Base-by-base conservation (phyloP, 92 coral and sea anemone species). In the Galaxea fascicularis region DNA sequence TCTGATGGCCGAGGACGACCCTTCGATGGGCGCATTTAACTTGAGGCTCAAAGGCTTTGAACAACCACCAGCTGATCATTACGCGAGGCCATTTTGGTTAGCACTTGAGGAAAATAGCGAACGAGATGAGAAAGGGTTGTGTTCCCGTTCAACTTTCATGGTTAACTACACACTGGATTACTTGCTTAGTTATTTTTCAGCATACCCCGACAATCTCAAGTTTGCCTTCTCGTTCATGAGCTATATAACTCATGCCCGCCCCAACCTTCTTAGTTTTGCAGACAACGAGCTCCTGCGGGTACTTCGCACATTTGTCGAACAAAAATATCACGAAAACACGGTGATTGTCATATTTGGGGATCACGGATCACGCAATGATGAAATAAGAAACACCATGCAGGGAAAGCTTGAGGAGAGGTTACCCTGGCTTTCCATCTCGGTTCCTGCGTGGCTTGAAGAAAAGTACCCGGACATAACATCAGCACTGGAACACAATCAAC, bases 371-470 rank as follows among this genome's bases (percentile, higher is more conserved):
- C 87, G 98, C 39, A 94, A 94, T 65, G 92, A 89, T 65, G 95
- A 95, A 60, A 88, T 90, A 86, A 88, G 98, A 74, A 88, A 79
- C 54, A 94, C 98, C 15, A 87, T 95, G 90, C 98, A 95, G 69
- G 98, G 98, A 8, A 94, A 95, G 45, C 85, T 95, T 74, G 98
- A 95, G 85, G 98, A 95, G 88, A 82, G 98, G 86, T 86, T 95
- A 88, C 98, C 98, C 18, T 95, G 98, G 95, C 86, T 95, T 27
- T 95, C 98, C 7, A 78, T 95, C 60, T 91, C 98, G 26, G 88
- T 95, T 39, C 98, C 98, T 17, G 85, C 83, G 49, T 90, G 94
- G 95, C 88, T 95, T 71, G 92, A 86, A 58, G 83, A 77, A 28
- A 78, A 83, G 46, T 90, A 78, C 85, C 93, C 98, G 71, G 94